Evolutionary conservation across 2,888 invertebrate species (phyloP), one percentile per base, ranked within the genome.

Genomic region (Ecdyonurus torrentis): DNA sequence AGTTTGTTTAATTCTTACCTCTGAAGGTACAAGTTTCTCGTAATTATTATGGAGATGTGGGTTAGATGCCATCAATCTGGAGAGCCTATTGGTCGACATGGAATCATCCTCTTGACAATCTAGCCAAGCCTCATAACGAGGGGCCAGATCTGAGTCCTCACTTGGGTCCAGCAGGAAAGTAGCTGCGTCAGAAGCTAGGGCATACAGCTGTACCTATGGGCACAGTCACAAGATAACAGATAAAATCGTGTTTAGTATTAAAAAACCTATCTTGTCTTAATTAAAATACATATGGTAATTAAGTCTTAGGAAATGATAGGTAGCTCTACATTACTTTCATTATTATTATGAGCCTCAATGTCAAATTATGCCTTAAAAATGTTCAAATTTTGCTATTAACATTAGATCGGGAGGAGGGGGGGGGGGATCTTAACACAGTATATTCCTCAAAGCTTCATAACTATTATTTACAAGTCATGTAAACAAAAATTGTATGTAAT

Each of bases 131-230:
- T 79, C 74, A 71, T 79, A 84, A 65, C 80, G 78, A 66, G 79
- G 78, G 58, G 73, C 70, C 52, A 81, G 72, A 52, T 72, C 59
- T 62, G 55, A 67, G n/a, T 65, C 70, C 24, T 76, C 81, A 65
- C 80, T 76, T 0, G 88, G 87, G 52, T 87, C 84, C 61, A 82
- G 81, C 67, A 84, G 77, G 77, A 85, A 90, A 0, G 89, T 89
- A 7, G 82, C 83, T 66, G 86, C 84, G 66, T 87, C 83, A 61
- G 81, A 81, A 69, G 87, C 87, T 23, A 90, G 76, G 20, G 83
- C 83, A 72, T 84, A 83, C 59, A 89, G 75, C 67, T 85, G 82
- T 72, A 84, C 83, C 85, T 86, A n/a, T n/a, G 74, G 2, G 74
- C 72, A 10, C 3, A n/a, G n/a, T n/a, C n/a, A n/a, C n/a, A n/a